Evolutionary conservation across 1,140 invertebrate species (phyloP), one percentile per base, ranked within the genome.

Genomic region (Helicorthomorpha holstii): DNA sequence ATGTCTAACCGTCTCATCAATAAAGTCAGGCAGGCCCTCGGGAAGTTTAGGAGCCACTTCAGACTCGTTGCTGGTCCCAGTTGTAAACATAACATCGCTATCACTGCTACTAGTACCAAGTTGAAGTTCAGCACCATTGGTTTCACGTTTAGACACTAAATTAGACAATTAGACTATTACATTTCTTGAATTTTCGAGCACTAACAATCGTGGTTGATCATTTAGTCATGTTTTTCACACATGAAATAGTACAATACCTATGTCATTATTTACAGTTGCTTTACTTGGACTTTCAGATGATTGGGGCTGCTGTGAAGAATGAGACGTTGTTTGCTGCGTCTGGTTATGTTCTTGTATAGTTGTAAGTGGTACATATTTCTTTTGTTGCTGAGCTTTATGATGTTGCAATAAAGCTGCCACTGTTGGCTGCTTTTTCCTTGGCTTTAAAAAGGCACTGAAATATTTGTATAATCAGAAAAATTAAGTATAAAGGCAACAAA

Each of bases 161-260:
- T 69, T 75, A 2, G 76, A 66, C 16, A 77, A 74, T 44, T 74
- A 75, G 52, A 76, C 75, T 55, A 77, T 76, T 22, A 69, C 70
- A 55, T 71, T 38, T n/a, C 7, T n/a, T n/a, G 34, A 10, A n/a
- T n/a, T n/a, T n/a, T n/a, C n/a, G n/a, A n/a, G n/a, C n/a, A n/a
- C n/a, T n/a, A n/a, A n/a, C n/a, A n/a, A n/a, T n/a, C n/a, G n/a
- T n/a, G n/a, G n/a, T n/a, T n/a, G n/a, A n/a, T n/a, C n/a, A n/a
- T n/a, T n/a, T n/a, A n/a, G n/a, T n/a, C n/a, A n/a, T n/a, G n/a
- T n/a, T n/a, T n/a, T n/a, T n/a, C n/a, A n/a, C n/a, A n/a, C n/a
- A n/a, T n/a, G n/a, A n/a, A n/a, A n/a, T n/a, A n/a, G n/a, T n/a
- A n/a, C n/a, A n/a, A n/a, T n/a, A n/a, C n/a, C n/a, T n/a, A n/a